Evolutionary conservation across 2,888 invertebrate genomes (phyloP), one percentile per base, ranked within the genome.

Genomic region (Eupelmus urozonus): DNA sequence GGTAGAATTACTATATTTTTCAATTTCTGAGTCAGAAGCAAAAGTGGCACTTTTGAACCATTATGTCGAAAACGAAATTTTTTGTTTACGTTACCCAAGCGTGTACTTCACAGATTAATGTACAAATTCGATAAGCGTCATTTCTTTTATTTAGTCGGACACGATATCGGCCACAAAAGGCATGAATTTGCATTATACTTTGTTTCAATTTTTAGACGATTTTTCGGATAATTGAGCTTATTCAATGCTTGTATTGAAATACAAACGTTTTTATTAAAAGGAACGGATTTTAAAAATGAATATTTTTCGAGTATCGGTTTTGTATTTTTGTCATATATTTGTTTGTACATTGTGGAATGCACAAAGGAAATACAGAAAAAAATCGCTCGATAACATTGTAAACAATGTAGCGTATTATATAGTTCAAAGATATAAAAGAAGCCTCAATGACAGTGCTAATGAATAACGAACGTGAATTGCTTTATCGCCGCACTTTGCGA

Each of bases 71-170:
- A 67, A 55, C 45, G 45, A 27, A 62, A 34, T 34, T 34, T 72
- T 59, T 78, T 67, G 42, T 73, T 67, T 62, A 60, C 25, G 60
- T n/a, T 53, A 5, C 2, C 23, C 62, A 59, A 42, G 66, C 49
- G 42, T 45, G 16, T 34, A 34, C 34, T 34, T 5, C 9, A 34
- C 18, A 18, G 53, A 20, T 53, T 20, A 25, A 55, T 53, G 62
- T 3, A n/a, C 40, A 13, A 49, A n/a, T n/a, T 49, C 49, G 16
- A 49, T 49, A 13, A 49, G 3, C 53, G 11, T 18, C 11, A 53
- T 20, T 53, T 53, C 11, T 53, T 53, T n/a, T n/a, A n/a, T n/a
- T n/a, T n/a, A n/a, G 16, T 53, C 4, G 20, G 20, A 20, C 20
- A 16, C 20, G 53, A 53, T 11, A 20, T 53, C 53, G 53, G 20